Conservation (phyloP, 2,888 invertebrate genomes). For the Hofmannophila pseudospretella region DNA sequence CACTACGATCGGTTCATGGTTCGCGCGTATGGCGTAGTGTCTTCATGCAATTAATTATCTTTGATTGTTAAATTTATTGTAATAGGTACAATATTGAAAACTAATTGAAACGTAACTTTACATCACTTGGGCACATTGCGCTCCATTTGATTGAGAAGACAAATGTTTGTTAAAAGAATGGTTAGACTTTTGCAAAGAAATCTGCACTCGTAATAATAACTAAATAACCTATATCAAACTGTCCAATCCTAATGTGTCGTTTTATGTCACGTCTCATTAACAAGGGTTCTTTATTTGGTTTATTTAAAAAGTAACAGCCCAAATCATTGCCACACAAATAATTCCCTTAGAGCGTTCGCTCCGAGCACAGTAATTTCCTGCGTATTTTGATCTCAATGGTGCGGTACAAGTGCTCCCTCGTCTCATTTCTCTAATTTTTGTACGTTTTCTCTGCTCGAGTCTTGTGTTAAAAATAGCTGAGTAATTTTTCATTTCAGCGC, state of each 20-base stretch:
- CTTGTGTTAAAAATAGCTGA: slow-evolving; percentile 73
- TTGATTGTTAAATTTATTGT: too few relatives aligned
- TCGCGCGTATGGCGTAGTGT: neutral
- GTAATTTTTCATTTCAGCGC: slow-evolving; percentile 76
- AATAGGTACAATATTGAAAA: too few relatives aligned
- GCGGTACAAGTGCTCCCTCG: slow-evolving; percentile 74
- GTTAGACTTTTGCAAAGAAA: too few relatives aligned
- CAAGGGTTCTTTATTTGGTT: slow-evolving; percentile 60
- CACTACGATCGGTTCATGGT: too few relatives aligned
- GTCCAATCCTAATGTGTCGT: too few relatives aligned
- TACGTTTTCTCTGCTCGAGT: slow-evolving; percentile 72
- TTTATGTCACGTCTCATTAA: slow-evolving; percentile 51
- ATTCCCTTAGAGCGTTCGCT: slow-evolving; percentile 49
- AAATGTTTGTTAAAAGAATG: too few relatives aligned
- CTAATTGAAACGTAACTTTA: too few relatives aligned
- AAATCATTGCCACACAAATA: slow-evolving; percentile 70
- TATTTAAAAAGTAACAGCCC: slow-evolving; percentile 70
- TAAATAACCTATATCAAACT: too few relatives aligned
- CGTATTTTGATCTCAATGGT: slow-evolving; percentile 76
- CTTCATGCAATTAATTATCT: slow-evolving; percentile 31
- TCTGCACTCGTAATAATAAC: too few relatives aligned
- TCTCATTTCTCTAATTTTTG: slow-evolving; percentile 75
- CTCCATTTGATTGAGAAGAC: too few relatives aligned
- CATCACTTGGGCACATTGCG: too few relatives aligned
- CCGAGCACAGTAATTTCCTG: slow-evolving; percentile 71